Conservation (phyloP, 2,113 vertebrate species). For the Ophthalmolycus amberensis region DNA sequence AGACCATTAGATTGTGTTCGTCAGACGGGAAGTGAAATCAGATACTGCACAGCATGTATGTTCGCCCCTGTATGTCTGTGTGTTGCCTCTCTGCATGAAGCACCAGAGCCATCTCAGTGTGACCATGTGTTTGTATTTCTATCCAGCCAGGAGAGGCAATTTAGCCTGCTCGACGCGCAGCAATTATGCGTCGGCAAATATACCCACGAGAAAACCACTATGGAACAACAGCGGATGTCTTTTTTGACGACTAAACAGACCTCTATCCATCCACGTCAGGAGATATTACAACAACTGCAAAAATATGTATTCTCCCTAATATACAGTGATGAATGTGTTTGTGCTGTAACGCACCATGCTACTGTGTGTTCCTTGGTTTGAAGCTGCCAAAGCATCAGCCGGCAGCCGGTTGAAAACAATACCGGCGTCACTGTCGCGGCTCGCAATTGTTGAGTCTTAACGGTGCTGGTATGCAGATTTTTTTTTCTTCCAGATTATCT, state of each 20-base stretch:
- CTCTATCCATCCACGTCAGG: constrained; percentile 3
- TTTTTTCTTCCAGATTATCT: not conserved
- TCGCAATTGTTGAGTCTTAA: not conserved
- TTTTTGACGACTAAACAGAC: constrained; percentile 33
- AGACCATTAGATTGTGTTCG: constrained; percentile 32
- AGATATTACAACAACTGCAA: constrained; percentile 1
- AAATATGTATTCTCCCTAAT: not conserved
- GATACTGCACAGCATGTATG: constrained; percentile 43
- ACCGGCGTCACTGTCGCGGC: not conserved
- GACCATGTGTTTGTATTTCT: constrained; percentile 52
- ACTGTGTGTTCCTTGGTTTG: not conserved
- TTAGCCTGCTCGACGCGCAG: constrained; percentile 33
- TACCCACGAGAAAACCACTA: constrained; percentile 24
- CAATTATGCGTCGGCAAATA: constrained; percentile 46
- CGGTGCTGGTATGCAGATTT: not conserved
- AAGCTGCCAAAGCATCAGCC: not conserved
- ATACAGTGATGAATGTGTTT: not conserved
- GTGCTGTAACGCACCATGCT: not conserved
- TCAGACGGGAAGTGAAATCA: constrained; percentile 46
- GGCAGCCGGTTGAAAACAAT: not conserved
- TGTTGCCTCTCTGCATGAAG: constrained; percentile 33
- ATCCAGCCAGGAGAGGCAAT: constrained; percentile 47
- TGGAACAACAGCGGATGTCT: constrained; percentile 18
- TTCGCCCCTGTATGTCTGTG: constrained; percentile 30
- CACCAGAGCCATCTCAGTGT: constrained; percentile 40